These are phyloP conservation scores for Carassius gibelio DNA, from an alignment of 2,113 vertebrate species.

Conservation along the genomic window DNA sequence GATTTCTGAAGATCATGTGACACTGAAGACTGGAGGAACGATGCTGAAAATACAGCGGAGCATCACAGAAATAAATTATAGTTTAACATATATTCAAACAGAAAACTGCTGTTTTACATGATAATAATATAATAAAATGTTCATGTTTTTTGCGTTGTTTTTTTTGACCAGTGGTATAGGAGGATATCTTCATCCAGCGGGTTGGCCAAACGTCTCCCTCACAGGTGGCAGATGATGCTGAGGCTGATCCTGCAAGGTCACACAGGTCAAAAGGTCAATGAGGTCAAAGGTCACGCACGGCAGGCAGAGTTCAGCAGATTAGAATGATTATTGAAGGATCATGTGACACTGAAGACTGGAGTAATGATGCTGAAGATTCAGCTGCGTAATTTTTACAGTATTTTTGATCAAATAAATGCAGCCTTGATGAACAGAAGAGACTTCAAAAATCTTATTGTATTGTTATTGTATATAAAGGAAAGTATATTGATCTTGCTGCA, in stretches of 20 bases:
- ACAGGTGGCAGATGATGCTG: constrained; percentile 76
- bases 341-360: not conserved
- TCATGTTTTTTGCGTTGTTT: constrained; percentile 62
- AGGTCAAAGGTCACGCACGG: constrained; percentile 11
- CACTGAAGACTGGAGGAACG: no score
- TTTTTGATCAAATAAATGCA: not conserved
- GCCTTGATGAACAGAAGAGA: not conserved
- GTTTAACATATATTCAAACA: no score
- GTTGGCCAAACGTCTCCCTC: constrained; percentile 84
- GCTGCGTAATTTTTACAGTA: no score
- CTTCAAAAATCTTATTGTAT: no score
- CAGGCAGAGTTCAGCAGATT: not conserved
- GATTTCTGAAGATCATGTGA: no score
- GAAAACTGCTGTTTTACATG: no score
- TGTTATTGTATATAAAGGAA: not conserved
- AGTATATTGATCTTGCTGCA: not conserved
- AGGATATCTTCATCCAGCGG: constrained; percentile 84
- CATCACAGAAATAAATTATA: no score
- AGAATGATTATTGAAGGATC: not conserved
- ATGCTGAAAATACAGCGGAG: no score
- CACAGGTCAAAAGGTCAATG: not conserved
- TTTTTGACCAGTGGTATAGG: constrained; percentile 81
- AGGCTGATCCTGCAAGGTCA: constrained; percentile 64
- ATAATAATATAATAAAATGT: no score
- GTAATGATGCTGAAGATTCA: not conserved